Base-by-base conservation (phyloP, 2,113 vertebrate genomes). In the Gyps fulvus region DNA sequence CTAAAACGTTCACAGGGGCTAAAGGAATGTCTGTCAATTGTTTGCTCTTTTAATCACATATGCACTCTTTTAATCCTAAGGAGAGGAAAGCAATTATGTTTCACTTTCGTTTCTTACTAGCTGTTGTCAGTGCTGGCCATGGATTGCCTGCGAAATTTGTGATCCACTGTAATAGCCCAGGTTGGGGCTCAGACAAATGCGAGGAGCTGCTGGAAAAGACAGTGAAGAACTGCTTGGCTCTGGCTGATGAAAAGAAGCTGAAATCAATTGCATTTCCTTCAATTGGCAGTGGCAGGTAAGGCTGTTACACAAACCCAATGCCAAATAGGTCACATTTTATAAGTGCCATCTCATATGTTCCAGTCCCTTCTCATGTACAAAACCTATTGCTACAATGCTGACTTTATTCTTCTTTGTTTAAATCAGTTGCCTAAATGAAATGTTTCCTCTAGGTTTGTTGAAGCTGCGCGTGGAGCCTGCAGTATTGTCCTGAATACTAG, bases 201-300 rank as follows among this genome's bases (percentile, higher is more conserved):
- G 99, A 99, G 97, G 99, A 99, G 94, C 91, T 99, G 97, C 98
- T 99, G 98, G 99, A 99, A 78, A 99, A 99, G 97, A 99, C 99
- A 0, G 99, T 99, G 97, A 99, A 99, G 98, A 99, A 99, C 98
- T 99, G 99, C 97, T 97, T 99, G 97, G 99, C 99, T 34, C 96
- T 99, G 95, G 99, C 99, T 10, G 99, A 99, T n/a, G 99, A 99
- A 87, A 99, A 99, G 98, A 99, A 99, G 90, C 99, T 99, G 83
- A 99, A 99, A 95, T 99, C 99, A 43, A 99, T 99, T 43, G 99
- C 99, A 0, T 99, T 99, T 93, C 99, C 99, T 40, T 99, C 99
- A 42, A 99, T 99, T 72, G 99, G 99, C 85, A 99, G 99, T 6
- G 99, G 99, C 97, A 99, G 99, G 99, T 99, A 98, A 96, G 97